These are phyloP conservation scores for Odontothrips loti DNA, from an alignment of 2,888 invertebrate genomes.

Conservation along the genomic window DNA sequence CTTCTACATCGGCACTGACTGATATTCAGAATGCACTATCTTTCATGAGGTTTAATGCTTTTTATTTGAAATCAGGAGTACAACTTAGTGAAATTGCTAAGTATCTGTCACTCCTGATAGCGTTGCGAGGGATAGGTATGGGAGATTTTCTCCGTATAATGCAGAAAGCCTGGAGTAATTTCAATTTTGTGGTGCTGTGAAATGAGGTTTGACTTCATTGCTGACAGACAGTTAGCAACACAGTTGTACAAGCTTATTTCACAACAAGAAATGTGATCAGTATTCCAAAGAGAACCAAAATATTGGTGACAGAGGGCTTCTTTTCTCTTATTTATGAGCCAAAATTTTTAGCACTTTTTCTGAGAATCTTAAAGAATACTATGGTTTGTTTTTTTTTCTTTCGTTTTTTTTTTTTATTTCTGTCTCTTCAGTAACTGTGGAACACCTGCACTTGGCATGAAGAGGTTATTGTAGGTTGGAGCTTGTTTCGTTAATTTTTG, in stretches of 20 bases:
- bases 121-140: neutral
- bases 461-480: too few species aligned
- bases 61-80: neutral
- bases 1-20: slow-evolving; percentile 24
- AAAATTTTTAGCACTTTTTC: neutral
- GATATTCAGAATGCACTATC: slow-evolving; percentile 25
- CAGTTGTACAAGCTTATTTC: slow-evolving; percentile 13
- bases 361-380: neutral
- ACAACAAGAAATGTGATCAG: slow-evolving; percentile 16
- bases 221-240: neutral
- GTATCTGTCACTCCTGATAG: slow-evolving; percentile 5
- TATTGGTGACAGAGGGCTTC: neutral
- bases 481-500: neutral
- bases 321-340: neutral
- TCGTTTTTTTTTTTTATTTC: neutral
- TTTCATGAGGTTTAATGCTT: neutral
- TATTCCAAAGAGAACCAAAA: slow-evolving; percentile 5
- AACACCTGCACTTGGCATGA: too few species aligned
- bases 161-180: neutral
- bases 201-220: slow-evolving; percentile 16
- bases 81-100: slow-evolving; percentile 8
- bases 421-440: too few species aligned
- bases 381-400: neutral
- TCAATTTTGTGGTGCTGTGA: slow-evolving; percentile 21
- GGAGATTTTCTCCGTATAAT: neutral